Conservation (phyloP, 2,797 vertebrate genomes). For the Premnoplex brunnescens region DNA sequence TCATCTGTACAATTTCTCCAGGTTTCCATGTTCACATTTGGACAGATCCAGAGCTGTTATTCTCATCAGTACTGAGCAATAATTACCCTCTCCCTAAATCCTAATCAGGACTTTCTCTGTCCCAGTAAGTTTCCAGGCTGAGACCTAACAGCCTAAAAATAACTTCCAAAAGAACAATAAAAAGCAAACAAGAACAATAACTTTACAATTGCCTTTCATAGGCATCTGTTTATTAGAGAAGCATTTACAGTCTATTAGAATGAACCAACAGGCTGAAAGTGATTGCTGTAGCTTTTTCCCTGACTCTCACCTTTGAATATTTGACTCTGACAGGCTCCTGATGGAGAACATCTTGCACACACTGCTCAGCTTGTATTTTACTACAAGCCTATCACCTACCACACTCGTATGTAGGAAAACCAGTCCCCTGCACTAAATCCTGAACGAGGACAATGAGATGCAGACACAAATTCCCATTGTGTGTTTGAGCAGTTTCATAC, state of each 20-base stretch:
- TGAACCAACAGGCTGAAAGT: fast-evolving
- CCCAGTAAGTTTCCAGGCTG: background rate
- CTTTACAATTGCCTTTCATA: background rate
- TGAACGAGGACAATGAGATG: background rate
- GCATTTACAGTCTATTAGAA: background rate
- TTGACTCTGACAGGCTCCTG: background rate
- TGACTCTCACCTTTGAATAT: background rate
- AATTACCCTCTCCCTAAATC: background rate
- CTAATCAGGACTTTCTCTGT: background rate
- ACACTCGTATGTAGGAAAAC: background rate
- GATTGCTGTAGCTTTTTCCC: background rate
- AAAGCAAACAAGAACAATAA: background rate
- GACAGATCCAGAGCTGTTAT: background rate
- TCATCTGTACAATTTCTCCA: background rate
- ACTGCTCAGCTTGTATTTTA: background rate
- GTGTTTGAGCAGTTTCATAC: background rate
- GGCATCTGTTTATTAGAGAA: background rate
- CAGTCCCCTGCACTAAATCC: background rate
- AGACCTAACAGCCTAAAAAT: background rate
- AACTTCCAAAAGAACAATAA: background rate
- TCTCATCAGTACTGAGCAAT: background rate
- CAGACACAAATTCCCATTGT: background rate
- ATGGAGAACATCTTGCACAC: background rate
- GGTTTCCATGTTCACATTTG: background rate
- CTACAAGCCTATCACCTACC: background rate